Percentiles rank a stretch among this genome's conserved stretches.
These are phyloP conservation scores for Oreochromis mossambicus DNA, from an alignment of 2,797 vertebrate species.

Conservation along the genomic window DNA sequence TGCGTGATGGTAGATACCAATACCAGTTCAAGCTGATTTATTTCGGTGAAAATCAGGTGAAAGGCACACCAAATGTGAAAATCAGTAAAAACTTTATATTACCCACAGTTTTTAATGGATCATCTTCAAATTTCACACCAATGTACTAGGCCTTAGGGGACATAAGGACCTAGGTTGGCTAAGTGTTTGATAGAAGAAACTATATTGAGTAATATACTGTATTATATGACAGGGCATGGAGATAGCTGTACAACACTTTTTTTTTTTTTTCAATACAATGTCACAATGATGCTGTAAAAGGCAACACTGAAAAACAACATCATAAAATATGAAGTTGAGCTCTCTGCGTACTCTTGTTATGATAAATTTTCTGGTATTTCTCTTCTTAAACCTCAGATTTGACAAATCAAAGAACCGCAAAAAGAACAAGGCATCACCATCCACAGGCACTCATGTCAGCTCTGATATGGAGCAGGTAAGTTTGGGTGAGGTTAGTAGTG, in stretches of 20 bases:
- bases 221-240: background rate
- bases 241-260: background rate
- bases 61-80: background rate
- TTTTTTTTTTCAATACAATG: accelerated
- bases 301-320: background rate
- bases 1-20: background rate
- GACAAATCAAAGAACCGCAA: background rate
- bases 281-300: background rate
- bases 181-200: too few species aligned
- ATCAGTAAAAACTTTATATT: background rate
- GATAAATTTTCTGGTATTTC: background rate
- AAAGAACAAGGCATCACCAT: background rate
- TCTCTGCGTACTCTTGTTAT: background rate
- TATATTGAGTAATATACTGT: too few species aligned
- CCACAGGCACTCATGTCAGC: background rate
- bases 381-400: background rate
- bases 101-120: background rate
- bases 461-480: conserved; percentile 13
- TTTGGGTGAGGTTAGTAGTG: background rate
- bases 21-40: background rate
- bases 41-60: background rate
- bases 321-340: background rate
- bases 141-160: background rate
- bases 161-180: background rate
- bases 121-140: background rate